Base-by-base conservation (phyloP, 2,888 invertebrate genomes). In the Dione juno region DNA sequence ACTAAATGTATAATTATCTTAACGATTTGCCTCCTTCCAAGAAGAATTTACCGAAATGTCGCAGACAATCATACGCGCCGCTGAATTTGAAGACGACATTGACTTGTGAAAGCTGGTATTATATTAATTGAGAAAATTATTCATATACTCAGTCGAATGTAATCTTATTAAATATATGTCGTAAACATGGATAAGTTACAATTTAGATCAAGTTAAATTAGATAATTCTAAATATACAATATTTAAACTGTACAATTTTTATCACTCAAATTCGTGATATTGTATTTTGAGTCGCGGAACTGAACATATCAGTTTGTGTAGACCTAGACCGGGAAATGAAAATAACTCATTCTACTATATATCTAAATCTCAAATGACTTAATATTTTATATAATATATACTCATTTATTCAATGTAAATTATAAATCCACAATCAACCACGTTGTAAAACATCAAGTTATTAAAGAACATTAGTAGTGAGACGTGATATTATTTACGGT, bases 401-500 rank as follows among this genome's bases (percentile, higher is more conserved):
- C 2, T 10, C 8, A 70, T 71, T 69, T 65, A 58, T 59, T 57
- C 67, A 53, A 66, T 54, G 58, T 41, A 21, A 35, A 14, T 21
- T 61, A 58, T 41, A 21, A 19, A 14, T 16, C 14, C 10, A 50
- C 10, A 50, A 57, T 40, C 16, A 57, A 40, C 9, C 10, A 40
- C 11, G 1, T n/a, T 37, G 3, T 35, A 54, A 19, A 19, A 50
- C 11, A 11, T 9, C 3, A 50, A 50, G 19, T 50, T 50, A 50
- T 50, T 19, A 50, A 16, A 11, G 28, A 28, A 3, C 9, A 13
- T 54, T 28, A 87, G 95, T 95, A 78, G 83, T 95, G 37, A 82
- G 94, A 95, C 77, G 86, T 95, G 19, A 94, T 92, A 1, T 78
- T 94, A 21, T 93, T 89, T 75, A 85, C 88, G 2, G 89, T 92